Percentiles rank a stretch among this genome's conserved stretches.
Conservation (phyloP, 2,113 vertebrate species). For the Orthonyx spaldingii region DNA sequence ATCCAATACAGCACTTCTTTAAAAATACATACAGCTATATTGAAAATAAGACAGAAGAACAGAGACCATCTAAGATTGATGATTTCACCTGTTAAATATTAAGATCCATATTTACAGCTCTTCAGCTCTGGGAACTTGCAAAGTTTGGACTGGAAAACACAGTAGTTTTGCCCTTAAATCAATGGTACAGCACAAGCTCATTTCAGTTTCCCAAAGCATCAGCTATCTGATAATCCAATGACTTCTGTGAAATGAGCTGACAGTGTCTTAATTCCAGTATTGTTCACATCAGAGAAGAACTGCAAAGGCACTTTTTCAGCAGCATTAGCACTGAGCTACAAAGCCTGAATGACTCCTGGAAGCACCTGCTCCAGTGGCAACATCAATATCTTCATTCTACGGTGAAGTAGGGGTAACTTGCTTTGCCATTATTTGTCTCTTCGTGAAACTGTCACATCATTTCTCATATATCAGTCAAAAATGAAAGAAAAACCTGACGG, state of each 20-base stretch:
- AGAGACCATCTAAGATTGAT: conserved; percentile 56
- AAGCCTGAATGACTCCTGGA: not conserved
- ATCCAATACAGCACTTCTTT: conserved; percentile 67
- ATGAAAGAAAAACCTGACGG: not conserved
- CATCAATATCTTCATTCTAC: not conserved
- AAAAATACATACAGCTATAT: conserved; percentile 66
- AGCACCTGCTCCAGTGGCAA: not conserved
- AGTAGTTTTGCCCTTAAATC: not conserved
- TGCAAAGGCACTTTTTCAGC: not conserved
- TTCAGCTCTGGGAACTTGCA: not conserved
- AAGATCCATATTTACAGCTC: conserved; percentile 68
- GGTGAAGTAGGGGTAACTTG: not conserved
- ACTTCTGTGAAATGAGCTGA: not conserved
- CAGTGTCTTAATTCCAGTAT: not conserved
- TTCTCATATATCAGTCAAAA: not conserved
- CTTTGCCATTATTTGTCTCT: not conserved
- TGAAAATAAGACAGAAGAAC: conserved; percentile 32
- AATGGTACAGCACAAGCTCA: not conserved
- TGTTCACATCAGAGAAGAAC: not conserved
- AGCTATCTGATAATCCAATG: not conserved
- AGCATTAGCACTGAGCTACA: not conserved
- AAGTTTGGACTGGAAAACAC: not conserved
- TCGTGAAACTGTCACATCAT: not conserved
- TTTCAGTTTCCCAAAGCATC: not conserved
- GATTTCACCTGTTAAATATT: conserved; percentile 68